Base-by-base conservation (phyloP, 1,140 invertebrate species). In the Drosophila bipectinata region DNA sequence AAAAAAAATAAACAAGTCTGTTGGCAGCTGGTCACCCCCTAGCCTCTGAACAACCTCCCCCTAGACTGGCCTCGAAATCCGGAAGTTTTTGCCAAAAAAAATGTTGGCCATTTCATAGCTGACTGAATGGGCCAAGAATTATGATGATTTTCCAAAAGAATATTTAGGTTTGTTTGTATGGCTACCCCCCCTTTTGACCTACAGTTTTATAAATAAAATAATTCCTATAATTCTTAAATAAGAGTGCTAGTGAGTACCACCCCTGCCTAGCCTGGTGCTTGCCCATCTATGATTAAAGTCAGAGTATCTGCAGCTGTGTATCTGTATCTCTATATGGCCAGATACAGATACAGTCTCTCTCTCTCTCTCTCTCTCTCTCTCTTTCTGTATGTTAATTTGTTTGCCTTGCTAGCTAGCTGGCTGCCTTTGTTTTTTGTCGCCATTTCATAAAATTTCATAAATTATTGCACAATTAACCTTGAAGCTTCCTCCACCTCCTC, bases 401-500 rank as follows among this genome's bases (percentile, higher is more conserved):
- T 56, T 18, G 62, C 62, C 26, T 56, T 8, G 49, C 62, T 32
- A 24, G 44, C 18, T 18, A 18, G 18, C 18, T 18, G 18, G 18
- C 49, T 34, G 53, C 28, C 39, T 69, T 83, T 69, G 68, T 53
- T 75, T 83, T 83, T 60, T 75, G 61, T 80, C 72, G 78, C 67
- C 66, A 61, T 80, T 76, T 76, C 78, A 81, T 81, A 81, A 80
- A 71, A 60, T 83, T 82, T 83, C 79, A 83, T 83, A 82, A 75
- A 66, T 82, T 82, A 82, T 84, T 83, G 79, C 79, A 82, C 79
- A 83, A 82, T 82, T 83, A 79, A 83, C 79, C 79, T 82, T 82
- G 79, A 79, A 59, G 52, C 51, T 21, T 49, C 28, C 10, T 18
- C 18, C 1, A 1, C 1, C 18, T 18, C 18, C 18, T 18, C 15